These are phyloP conservation scores for Oxycera nigricornis DNA, from an alignment of 2,888 invertebrate species.

Conservation along the genomic window DNA sequence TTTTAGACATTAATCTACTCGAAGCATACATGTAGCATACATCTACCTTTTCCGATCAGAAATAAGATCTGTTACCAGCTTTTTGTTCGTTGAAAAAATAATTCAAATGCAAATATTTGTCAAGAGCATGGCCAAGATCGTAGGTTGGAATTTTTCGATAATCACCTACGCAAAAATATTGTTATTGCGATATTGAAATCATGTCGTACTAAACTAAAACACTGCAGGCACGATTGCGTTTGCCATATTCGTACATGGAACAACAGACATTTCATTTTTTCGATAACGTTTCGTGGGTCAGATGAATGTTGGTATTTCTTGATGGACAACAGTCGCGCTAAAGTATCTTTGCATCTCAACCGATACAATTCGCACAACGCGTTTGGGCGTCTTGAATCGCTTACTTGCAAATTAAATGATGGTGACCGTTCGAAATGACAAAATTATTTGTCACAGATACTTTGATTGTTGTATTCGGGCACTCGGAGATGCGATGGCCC, in stretches of 20 bases:
- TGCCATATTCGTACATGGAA: not conserved
- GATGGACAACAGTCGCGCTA: not conserved
- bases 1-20: not conserved
- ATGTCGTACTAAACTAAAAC: conserved; percentile 8
- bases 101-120: not conserved
- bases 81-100: not conserved
- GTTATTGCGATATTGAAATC: not conserved
- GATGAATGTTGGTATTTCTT: not conserved
- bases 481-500: conserved; percentile 20
- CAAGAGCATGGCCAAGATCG: not conserved
- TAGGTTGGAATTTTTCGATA: not conserved
- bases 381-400: not conserved
- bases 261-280: not conserved
- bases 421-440: conserved; percentile 40
- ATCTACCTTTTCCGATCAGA: not conserved
- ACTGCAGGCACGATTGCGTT: conserved; percentile 7
- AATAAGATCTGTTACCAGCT: not conserved
- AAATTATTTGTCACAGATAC: conserved; percentile 46
- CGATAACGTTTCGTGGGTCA: not conserved
- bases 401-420: conserved; percentile 35
- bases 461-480: conserved; percentile 21
- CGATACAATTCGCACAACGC: not conserved
- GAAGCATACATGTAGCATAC: not conserved
- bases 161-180: conserved; percentile 19
- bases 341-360: not conserved